A percentile compares a stretch with the other conserved stretches of the same genome.
phyloP scores from a whole-genome alignment of 2,888 invertebrate genomes.

The Ariolimax columbianus region DNA sequence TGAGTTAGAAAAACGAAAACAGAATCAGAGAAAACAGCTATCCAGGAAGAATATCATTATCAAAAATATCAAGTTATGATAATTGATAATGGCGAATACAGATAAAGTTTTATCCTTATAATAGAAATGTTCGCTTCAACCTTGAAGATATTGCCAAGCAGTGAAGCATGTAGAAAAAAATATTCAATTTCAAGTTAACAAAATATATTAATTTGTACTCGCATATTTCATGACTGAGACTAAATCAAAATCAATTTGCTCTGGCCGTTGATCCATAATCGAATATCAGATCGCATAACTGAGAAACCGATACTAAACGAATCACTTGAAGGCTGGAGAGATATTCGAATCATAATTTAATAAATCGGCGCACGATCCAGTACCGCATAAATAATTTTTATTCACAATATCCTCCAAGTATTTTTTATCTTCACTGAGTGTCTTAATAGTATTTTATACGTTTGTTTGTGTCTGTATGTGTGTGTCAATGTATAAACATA shows the following conservation, averaged over 20 bases:
- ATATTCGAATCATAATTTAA: conserved; percentile 46
- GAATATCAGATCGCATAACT: conserved; percentile 21
- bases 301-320: conserved; percentile 45
- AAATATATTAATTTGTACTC: conserved; percentile 26
- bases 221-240: conserved; percentile 20
- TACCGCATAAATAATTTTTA: conserved; percentile 26
- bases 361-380: conserved; percentile 23
- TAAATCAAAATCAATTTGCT: conserved; percentile 6
- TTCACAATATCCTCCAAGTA: background rate
- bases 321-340: conserved; percentile 26
- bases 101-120: too few species aligned
- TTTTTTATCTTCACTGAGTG: background rate
- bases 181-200: conserved; percentile 13
- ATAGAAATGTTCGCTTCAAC: too few species aligned
- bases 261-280: conserved; percentile 23
- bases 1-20: too few species aligned
- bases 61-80: too few species aligned
- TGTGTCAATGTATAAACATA: background rate
- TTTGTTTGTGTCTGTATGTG: background rate
- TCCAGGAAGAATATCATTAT: too few species aligned
- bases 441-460: background rate
- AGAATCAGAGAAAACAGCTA: too few species aligned
- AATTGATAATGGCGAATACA: too few species aligned
- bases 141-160: too few species aligned
- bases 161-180: too few species aligned